phyloP scores from a whole-genome alignment of 2,797 vertebrate genomes.

The Chelon auratus region DNA sequence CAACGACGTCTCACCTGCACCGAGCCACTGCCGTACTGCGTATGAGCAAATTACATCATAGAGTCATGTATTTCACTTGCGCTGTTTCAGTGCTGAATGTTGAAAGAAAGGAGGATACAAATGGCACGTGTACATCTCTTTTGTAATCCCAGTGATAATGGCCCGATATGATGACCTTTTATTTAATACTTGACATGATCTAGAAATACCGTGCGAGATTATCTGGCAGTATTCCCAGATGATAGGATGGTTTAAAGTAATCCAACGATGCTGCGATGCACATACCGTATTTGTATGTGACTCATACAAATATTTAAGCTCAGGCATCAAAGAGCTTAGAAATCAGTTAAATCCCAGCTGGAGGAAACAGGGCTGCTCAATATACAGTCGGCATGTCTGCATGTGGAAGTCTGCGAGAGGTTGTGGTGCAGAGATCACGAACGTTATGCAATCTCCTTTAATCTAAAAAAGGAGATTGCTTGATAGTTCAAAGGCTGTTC shows the following conservation, averaged over 20 bases:
- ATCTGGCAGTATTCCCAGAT: slow-evolving; percentile 40
- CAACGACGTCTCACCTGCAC: slow-evolving; percentile 38
- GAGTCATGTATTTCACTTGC: slow-evolving; percentile 3
- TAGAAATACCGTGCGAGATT: slow-evolving; percentile 56
- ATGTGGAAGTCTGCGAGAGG: slow-evolving; percentile 15
- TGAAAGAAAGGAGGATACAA: not conserved
- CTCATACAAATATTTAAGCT: slow-evolving; percentile 52
- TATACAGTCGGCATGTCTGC: slow-evolving; percentile 24
- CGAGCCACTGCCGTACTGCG: slow-evolving; percentile 4
- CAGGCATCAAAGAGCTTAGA: slow-evolving; percentile 60
- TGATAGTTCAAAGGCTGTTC: slow-evolving; percentile 2
- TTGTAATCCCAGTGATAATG: slow-evolving; percentile 49
- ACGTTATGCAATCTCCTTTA: slow-evolving; percentile 42
- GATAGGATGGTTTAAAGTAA: slow-evolving; percentile 54
- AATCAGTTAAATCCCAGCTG: slow-evolving; percentile 52
- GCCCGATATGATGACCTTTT: slow-evolving; percentile 28
- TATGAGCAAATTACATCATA: slow-evolving; percentile 27
- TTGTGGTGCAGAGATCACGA: slow-evolving; percentile 22
- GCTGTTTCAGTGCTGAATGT: slow-evolving; percentile 4
- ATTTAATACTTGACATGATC: slow-evolving; percentile 54
- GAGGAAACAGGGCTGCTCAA: slow-evolving; percentile 37
- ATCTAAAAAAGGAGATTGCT: slow-evolving; percentile 4
- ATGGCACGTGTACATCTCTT: not conserved
- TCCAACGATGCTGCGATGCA: slow-evolving; percentile 60
- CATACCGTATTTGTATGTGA: slow-evolving; percentile 41